phyloP scores from a whole-genome alignment of 2,888 invertebrate genomes.

The Isoperla grammatica region DNA sequence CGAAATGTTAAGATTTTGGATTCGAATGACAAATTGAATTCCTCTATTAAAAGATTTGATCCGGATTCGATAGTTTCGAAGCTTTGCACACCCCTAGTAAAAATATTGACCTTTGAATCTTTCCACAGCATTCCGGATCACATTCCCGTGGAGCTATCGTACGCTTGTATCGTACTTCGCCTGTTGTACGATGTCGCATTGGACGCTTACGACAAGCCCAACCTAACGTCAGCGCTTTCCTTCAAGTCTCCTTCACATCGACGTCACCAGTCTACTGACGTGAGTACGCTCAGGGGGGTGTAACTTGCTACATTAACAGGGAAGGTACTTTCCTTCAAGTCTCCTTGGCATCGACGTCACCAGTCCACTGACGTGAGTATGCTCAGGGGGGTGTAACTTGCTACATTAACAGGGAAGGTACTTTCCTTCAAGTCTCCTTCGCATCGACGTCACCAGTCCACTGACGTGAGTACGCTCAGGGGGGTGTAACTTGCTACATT shows the following conservation, averaged over 20 bases:
- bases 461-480: slow-evolving; percentile 35
- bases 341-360: background rate
- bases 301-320: background rate
- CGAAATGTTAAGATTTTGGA: too few relatives aligned
- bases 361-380: background rate
- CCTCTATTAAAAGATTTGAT: too few relatives aligned
- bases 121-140: slow-evolving; percentile 58
- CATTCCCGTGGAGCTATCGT: slow-evolving; percentile 71
- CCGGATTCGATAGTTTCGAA: too few relatives aligned
- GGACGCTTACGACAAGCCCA: slow-evolving; percentile 90
- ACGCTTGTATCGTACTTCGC: slow-evolving; percentile 79
- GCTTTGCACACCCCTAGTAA: too few relatives aligned
- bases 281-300: slow-evolving; percentile 44
- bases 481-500: slow-evolving; percentile 41
- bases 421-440: slow-evolving; percentile 39
- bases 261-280: slow-evolving; percentile 28
- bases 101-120: too few relatives aligned
- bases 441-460: slow-evolving; percentile 33
- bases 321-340: background rate
- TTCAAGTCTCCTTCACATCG: slow-evolving; percentile 39
- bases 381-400: too few relatives aligned
- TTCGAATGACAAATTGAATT: too few relatives aligned
- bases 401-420: too few relatives aligned
- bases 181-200: slow-evolving; percentile 91
- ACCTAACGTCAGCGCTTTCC: slow-evolving; percentile 48